Evolutionary conservation across 2,113 vertebrate genomes (phyloP).

Genomic region (Pteropus alecto): DNA sequence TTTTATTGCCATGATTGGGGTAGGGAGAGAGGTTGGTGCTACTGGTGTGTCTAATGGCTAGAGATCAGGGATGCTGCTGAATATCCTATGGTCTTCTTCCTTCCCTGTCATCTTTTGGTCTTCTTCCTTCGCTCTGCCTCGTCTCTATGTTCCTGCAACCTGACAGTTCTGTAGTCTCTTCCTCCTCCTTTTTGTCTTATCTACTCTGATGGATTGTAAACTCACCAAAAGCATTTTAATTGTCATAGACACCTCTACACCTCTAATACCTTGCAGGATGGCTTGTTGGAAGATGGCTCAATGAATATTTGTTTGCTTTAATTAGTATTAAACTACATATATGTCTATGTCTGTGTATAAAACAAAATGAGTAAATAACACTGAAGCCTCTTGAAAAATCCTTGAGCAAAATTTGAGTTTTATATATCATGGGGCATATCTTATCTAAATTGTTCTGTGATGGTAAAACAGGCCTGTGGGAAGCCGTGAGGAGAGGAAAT

Average conservation of each 20-base stretch:
- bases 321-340: background rate
- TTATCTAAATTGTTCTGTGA: background rate
- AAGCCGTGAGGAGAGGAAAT: background rate
- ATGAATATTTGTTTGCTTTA: background rate
- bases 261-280: background rate
- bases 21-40: background rate
- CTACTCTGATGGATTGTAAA: background rate
- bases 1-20: background rate
- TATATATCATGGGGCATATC: background rate
- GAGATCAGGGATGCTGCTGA: background rate
- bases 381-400: background rate
- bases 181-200: background rate
- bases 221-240: background rate
- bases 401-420: slow-evolving; percentile 7
- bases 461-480: background rate
- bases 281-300: background rate
- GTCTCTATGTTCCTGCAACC: background rate
- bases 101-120: background rate
- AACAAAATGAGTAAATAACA: background rate
- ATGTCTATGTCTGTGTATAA: background rate
- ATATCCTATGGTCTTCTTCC: background rate
- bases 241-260: background rate
- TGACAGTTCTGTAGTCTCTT: background rate
- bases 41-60: background rate
- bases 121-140: background rate